Evolutionary conservation across 1,140 invertebrate genomes (phyloP), one percentile per base, ranked within the genome.

Genomic region (Wasmannia auropunctata): DNA sequence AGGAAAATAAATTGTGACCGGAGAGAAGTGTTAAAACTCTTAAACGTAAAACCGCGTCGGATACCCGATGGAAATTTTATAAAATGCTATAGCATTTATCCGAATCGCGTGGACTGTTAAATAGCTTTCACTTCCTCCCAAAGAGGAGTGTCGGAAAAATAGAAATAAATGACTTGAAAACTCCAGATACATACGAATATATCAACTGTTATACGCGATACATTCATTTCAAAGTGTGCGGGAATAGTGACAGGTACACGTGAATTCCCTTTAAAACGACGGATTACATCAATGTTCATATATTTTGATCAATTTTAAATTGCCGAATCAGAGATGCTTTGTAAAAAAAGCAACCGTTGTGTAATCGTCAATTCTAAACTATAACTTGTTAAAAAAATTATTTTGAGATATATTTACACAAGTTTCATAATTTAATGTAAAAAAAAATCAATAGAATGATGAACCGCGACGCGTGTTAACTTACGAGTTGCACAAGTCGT

Each of bases 101-200:
- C 79, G 43, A 83, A 83, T 74, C 10, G 67, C 25, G 37, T 14
- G 10, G 22, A 11, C 37, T 83, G 79, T 72, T 83, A 72, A 83
- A 58, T 83, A 51, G 51, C n/a, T 34, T n/a, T 31, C 65, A 16
- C 67, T 60, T 83, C 37, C 34, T 16, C 54, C 25, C 79, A 43
- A 74, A 83, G 37, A 72, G 67, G 4, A 25, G 11, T 83, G 79
- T 83, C 79, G n/a, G 37, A 83, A 83, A 74, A 74, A 83, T 83
- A 56, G 25, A 83, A 83, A 83, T 46, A 58, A 83, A 83, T 83
- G 79, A 16, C 49, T 58, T 70, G 67, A 74, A 72, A 74, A 56
- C 37, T 83, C 49, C 54, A 83, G 14, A 80, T 80, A 80, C 46
- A 70, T 72, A 28, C 51, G 46, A 40, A 74, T 74, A 74, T 34